phyloP scores from a whole-genome alignment of 2,888 invertebrate species.

The Drosophila cracens region DNA sequence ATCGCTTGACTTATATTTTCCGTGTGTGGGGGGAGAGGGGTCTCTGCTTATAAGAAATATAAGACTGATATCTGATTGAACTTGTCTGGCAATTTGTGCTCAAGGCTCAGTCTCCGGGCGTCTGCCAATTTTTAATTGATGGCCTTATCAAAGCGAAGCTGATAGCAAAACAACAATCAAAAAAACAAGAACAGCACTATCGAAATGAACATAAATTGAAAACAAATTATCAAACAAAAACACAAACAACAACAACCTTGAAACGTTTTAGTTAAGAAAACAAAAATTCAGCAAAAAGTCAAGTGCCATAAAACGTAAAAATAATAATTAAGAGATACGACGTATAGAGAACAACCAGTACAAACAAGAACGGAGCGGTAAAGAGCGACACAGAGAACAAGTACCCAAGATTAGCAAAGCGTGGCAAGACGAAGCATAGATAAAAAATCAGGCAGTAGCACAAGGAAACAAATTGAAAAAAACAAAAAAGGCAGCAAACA shows the following conservation, averaged over 20 bases:
- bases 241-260: constrained; percentile 57
- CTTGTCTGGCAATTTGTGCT: background rate
- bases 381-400: background rate
- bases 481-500: constrained; percentile 32
- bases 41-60: background rate
- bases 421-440: background rate
- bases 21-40: background rate
- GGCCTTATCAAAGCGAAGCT: constrained; percentile 34
- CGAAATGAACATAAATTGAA: constrained; percentile 28
- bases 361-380: background rate
- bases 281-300: constrained; percentile 17
- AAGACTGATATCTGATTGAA: constrained; percentile 6
- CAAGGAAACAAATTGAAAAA: constrained; percentile 13
- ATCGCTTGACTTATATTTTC: constrained; percentile 8
- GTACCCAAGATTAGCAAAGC: constrained; percentile 30
- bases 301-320: constrained; percentile 53
- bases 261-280: constrained; percentile 32
- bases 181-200: constrained; percentile 31
- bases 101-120: background rate
- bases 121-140: constrained; percentile 25
- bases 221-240: constrained; percentile 15
- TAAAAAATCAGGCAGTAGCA: constrained; percentile 7
- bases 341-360: background rate
- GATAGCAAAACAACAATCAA: constrained; percentile 62
- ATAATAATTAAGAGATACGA: constrained; percentile 34